Conservation (phyloP, 2,888 invertebrate species). For the Deroplatys truncata region DNA sequence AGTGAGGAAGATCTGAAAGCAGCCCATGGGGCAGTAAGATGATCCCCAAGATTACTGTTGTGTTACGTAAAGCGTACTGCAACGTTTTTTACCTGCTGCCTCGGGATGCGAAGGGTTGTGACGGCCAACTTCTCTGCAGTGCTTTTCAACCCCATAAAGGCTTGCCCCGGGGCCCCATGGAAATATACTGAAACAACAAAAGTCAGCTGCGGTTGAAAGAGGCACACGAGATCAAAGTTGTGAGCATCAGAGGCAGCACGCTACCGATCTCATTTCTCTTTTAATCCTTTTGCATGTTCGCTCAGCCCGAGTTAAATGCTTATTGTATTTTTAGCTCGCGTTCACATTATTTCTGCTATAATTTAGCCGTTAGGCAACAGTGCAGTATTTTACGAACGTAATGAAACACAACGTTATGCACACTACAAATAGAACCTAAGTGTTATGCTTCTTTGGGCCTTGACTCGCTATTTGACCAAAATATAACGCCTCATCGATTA, state of each 20-base stretch:
- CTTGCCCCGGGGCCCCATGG: background rate
- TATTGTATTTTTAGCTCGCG: background rate
- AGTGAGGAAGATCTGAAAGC: background rate
- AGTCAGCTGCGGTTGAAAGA: conserved; percentile 24
- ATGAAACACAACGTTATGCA: no score
- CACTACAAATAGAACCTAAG: no score
- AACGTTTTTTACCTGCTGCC: background rate
- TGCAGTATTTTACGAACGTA: background rate
- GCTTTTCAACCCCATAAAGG: background rate
- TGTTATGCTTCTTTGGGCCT: no score
- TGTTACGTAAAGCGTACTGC: background rate
- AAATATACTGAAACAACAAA: background rate
- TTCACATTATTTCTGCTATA: background rate
- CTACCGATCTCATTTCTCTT: background rate
- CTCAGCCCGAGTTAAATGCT: background rate
- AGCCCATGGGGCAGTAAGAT: background rate
- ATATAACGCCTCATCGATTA: no score
- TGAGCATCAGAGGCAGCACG: background rate
- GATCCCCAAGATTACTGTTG: background rate
- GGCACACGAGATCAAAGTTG: conserved; percentile 22
- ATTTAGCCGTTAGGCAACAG: background rate
- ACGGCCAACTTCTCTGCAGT: background rate
- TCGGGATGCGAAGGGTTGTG: background rate
- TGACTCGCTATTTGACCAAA: no score
- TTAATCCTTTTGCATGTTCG: background rate